A percentile compares a stretch with the other conserved stretches of the same genome.
These are phyloP conservation scores for Sebastiscus albofasciatus DNA, from an alignment of 2,797 vertebrate genomes.

Conservation along the genomic window DNA sequence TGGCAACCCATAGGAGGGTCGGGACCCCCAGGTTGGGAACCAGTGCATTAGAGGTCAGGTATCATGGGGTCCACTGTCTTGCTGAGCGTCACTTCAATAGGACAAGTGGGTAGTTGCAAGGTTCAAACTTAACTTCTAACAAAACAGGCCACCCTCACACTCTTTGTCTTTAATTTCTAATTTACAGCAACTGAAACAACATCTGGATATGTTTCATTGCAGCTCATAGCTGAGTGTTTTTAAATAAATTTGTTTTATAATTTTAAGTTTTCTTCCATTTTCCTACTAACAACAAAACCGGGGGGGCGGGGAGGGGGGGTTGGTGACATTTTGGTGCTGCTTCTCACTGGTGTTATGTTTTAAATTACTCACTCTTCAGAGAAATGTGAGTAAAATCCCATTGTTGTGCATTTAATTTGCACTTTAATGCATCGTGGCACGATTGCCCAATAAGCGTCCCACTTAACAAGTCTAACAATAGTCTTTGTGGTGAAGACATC, in stretches of 20 bases:
- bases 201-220: not conserved
- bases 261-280: not conserved
- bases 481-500: slow-evolving; percentile 9
- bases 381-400: not conserved
- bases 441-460: not conserved
- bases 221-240: not conserved
- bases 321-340: not conserved
- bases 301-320: not conserved
- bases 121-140: not conserved
- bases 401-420: not conserved
- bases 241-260: not conserved
- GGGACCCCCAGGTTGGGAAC: no score
- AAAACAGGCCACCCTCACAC: not conserved
- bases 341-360: not conserved
- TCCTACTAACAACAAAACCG: not conserved
- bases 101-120: not conserved
- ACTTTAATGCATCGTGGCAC: not conserved
- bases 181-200: not conserved
- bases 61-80: not conserved
- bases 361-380: not conserved
- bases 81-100: not conserved
- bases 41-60: not conserved
- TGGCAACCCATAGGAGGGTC: no score
- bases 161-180: not conserved
- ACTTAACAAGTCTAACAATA: slow-evolving; percentile 1